Evolutionary conservation across 2,888 invertebrate species (phyloP).

Genomic region (Abscondita cerata): DNA sequence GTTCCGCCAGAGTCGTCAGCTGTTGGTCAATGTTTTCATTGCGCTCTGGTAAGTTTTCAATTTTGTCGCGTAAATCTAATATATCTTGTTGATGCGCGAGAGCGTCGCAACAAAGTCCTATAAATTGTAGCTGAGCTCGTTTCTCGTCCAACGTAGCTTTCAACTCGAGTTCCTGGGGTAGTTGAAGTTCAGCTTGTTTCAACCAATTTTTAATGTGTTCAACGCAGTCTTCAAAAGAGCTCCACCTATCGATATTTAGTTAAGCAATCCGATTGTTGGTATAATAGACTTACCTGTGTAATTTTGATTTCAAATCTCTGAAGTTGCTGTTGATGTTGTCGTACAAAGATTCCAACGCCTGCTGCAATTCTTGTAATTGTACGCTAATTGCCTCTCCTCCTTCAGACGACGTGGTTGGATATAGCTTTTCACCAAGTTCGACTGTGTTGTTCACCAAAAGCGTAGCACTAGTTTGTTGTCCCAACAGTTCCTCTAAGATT

Average conservation of each 20-base stretch:
- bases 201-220: slow-evolving; percentile 83
- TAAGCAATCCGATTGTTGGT: too few relatives aligned
- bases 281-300: slow-evolving; percentile 66
- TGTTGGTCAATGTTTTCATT: slow-evolving; percentile 77
- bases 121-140: slow-evolving; percentile 85
- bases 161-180: slow-evolving; percentile 78
- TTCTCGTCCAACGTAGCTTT: slow-evolving; percentile 92
- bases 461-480: slow-evolving; percentile 77
- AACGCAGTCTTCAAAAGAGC: slow-evolving; percentile 86
- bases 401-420: slow-evolving; percentile 83
- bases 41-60: slow-evolving; percentile 80
- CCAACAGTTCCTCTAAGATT: slow-evolving; percentile 74
- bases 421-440: slow-evolving; percentile 88
- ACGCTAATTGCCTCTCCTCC: slow-evolving; percentile 85
- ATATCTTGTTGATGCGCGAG: slow-evolving; percentile 86
- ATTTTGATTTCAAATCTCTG: slow-evolving; percentile 81
- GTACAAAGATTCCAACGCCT: slow-evolving; percentile 80
- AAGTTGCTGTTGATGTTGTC: slow-evolving; percentile 81
- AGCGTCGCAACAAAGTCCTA: slow-evolving; percentile 82
- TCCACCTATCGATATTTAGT: too few relatives aligned
- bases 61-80: slow-evolving; percentile 79
- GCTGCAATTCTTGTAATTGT: slow-evolving; percentile 84
- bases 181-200: slow-evolving; percentile 72
- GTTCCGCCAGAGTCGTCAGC: slow-evolving; percentile 71
- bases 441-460: slow-evolving; percentile 82